A percentile compares a stretch with the other conserved stretches of the same genome.
Evolutionary conservation across 2,888 invertebrate genomes (phyloP).

Genomic region (Tenthredo mesomela): DNA sequence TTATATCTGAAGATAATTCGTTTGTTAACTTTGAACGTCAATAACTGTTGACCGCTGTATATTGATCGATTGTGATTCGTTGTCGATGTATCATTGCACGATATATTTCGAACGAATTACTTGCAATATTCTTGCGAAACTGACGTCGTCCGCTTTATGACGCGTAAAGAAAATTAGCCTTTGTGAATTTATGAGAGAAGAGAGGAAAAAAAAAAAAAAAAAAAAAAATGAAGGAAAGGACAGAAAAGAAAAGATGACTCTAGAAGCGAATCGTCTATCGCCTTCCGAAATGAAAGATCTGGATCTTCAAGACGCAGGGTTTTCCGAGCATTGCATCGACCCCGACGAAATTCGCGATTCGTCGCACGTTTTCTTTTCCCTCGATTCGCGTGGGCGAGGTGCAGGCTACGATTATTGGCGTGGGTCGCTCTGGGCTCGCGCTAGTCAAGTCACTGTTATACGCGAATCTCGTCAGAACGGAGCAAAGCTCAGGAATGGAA

Average conservation of each 20-base stretch:
- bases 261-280: too few relatives aligned
- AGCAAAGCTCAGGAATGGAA: conserved; percentile 42
- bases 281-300: not conserved
- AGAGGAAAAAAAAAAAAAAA: not conserved
- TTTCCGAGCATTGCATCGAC: conserved; percentile 36
- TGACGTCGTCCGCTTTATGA: not conserved
- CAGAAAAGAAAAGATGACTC: not conserved
- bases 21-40: conserved; percentile 31
- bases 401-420: conserved; percentile 10
- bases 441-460: conserved; percentile 45
- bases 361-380: conserved; percentile 18
- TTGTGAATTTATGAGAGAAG: not conserved
- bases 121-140: not conserved
- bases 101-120: not conserved
- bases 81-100: not conserved
- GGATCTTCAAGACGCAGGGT: conserved; percentile 6
- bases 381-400: not conserved
- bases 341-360: conserved; percentile 38
- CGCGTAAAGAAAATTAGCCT: not conserved
- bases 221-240: too few relatives aligned
- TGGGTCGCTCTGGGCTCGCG: conserved; percentile 32
- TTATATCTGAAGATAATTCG: conserved; percentile 8
- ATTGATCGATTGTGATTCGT: conserved; percentile 19
- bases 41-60: not conserved
- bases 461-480: conserved; percentile 41